Evolutionary conservation across 2,888 invertebrate species (phyloP).

Genomic region (Rosalia funebris): DNA sequence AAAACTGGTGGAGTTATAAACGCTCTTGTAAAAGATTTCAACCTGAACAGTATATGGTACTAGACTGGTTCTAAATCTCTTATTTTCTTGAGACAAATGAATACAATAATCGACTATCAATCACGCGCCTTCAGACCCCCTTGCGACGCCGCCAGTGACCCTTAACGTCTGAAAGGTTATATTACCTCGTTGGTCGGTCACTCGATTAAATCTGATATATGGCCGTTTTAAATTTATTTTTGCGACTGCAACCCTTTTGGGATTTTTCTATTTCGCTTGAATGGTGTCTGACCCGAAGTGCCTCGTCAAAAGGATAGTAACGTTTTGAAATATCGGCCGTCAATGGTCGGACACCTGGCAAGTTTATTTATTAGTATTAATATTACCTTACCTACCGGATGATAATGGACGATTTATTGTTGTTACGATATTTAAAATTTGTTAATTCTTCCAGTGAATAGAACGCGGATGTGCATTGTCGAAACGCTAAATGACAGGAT

Average conservation of each 20-base stretch:
- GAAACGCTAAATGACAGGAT: conserved; percentile 31
- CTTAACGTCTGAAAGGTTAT: conserved; percentile 16
- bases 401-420: conserved; percentile 30
- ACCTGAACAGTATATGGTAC: too few relatives aligned
- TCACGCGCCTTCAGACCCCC: too few relatives aligned
- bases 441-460: conserved; percentile 32
- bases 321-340: conserved; percentile 27
- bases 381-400: conserved; percentile 18
- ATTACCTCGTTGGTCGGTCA: conserved; percentile 23
- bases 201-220: conserved; percentile 35
- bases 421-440: conserved; percentile 32
- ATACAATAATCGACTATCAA: too few relatives aligned
- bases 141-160: conserved; percentile 1
- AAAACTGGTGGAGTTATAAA: too few relatives aligned
- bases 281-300: conserved; percentile 23
- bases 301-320: conserved; percentile 25
- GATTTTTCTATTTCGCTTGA: conserved; percentile 20
- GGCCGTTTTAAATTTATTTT: conserved; percentile 22
- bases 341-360: conserved; percentile 31
- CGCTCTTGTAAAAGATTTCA: too few relatives aligned
- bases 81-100: too few relatives aligned
- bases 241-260: conserved; percentile 25
- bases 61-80: too few relatives aligned
- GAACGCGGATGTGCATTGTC: conserved; percentile 30
- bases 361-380: conserved; percentile 30